Evolutionary conservation across 1,140 invertebrate genomes (phyloP), one percentile per base, ranked within the genome.

Genomic region (Leptinotarsa defecta): DNA sequence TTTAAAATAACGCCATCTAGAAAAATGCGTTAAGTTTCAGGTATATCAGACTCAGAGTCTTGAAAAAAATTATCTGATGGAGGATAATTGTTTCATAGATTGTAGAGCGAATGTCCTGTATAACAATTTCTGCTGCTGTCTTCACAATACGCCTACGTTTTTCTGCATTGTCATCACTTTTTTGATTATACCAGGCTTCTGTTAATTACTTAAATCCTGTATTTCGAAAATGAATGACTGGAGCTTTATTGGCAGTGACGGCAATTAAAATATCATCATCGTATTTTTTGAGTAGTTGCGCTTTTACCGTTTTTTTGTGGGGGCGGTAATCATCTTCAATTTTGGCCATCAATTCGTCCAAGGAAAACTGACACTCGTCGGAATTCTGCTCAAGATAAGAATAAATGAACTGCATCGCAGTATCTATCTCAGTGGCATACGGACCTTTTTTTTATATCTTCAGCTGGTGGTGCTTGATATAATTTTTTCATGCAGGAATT

Each of bases 221-320:
- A 22, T 27, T 65, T 65, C 20, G 20, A n/a, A 68, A 68, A n/a
- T 34, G 48, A 68, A 34, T 34, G 3, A 34, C 13, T 3, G 67
- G 67, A 22, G 2, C 27, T 27, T 48, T 68, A 43, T 68, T 43
- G 13, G 2, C 3, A 43, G 67, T 13, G 22, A 68, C 4, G 20
- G 73, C 52, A 48, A 62, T 73, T 57, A 43, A 48, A 20, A 73
- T 73, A 73, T 73, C 49, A 20, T 52, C 49, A 34, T 1, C 67
- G 61, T 69, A 74, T 57, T 68, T 74, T 75, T 75, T 75, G 13
- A 63, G 19, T 3, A 75, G 74, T 17, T 75, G 49, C n/a, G 68
- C 61, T 64, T 75, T 75, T 17, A 71, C 57, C 1, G 52, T 57
- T 57, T 57, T n/a, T 57, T n/a, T 57, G 52, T 57, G 52, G 4